phyloP scores from a whole-genome alignment of 2,888 invertebrate species.

The Deroplatys truncata region DNA sequence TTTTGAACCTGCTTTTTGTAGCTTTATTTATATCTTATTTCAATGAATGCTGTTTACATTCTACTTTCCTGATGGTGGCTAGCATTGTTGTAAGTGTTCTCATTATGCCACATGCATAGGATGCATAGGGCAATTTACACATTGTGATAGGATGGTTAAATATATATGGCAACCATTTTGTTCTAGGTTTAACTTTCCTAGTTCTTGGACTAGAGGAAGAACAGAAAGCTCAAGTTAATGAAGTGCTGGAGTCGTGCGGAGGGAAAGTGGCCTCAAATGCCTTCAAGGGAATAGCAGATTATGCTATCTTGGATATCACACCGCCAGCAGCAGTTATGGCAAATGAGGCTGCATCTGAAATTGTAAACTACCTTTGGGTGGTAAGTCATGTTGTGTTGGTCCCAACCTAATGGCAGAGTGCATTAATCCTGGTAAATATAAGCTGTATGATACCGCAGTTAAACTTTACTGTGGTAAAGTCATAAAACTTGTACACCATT shows the following conservation, averaged over 20 bases:
- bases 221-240: conserved; percentile 36
- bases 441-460: too few relatives aligned
- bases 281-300: conserved; percentile 58
- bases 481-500: too few relatives aligned
- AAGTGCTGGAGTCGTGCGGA: conserved; percentile 46
- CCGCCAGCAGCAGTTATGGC: conserved; percentile 50
- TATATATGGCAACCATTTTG: neutral
- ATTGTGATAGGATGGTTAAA: neutral
- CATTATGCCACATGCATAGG: too few relatives aligned
- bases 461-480: too few relatives aligned
- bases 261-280: conserved; percentile 51
- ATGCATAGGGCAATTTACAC: too few relatives aligned
- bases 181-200: conserved; percentile 36
- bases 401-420: too few relatives aligned
- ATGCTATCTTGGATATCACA: conserved; percentile 51
- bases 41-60: too few relatives aligned
- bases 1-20: too few relatives aligned
- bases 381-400: conserved; percentile 43
- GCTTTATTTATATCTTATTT: too few relatives aligned
- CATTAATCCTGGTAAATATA: too few relatives aligned
- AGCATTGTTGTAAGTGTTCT: too few relatives aligned
- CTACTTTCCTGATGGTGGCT: too few relatives aligned
- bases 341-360: conserved; percentile 51
- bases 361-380: conserved; percentile 70
- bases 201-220: conserved; percentile 43